phyloP scores from a whole-genome alignment of 2,888 invertebrate species.

The Teleiodes luculella region DNA sequence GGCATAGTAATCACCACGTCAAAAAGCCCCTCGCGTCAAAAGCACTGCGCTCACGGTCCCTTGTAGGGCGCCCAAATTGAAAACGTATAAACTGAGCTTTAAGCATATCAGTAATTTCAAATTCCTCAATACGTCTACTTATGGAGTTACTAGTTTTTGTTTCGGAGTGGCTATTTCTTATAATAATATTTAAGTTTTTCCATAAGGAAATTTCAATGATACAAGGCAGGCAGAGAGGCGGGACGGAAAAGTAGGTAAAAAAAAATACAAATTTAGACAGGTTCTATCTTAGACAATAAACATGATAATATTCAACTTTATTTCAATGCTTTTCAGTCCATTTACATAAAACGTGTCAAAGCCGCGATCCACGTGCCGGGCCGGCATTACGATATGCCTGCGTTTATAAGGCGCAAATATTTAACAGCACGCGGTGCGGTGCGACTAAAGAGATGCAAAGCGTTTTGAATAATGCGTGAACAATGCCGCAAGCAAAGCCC shows the following conservation, averaged over 20 bases:
- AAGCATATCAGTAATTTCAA: too few relatives aligned
- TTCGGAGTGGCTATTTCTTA: neutral
- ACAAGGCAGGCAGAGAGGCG: too few relatives aligned
- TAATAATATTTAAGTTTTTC: too few relatives aligned
- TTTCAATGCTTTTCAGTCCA: too few relatives aligned
- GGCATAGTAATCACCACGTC: slow-evolving; percentile 65
- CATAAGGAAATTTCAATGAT: too few relatives aligned
- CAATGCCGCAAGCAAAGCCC: slow-evolving; percentile 33
- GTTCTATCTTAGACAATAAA: too few relatives aligned
- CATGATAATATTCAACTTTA: too few relatives aligned
- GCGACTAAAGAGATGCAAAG: neutral
- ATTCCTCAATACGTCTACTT: too few relatives aligned
- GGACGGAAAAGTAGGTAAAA: too few relatives aligned
- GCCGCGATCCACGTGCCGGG: too few relatives aligned
- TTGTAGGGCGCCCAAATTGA: slow-evolving; percentile 52
- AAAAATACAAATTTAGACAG: too few relatives aligned
- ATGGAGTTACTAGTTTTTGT: too few relatives aligned
- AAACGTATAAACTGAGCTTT: slow-evolving; percentile 41
- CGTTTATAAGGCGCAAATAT: slow-evolving; percentile 11
- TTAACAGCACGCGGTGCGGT: slow-evolving; percentile 16
- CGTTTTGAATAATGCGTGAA: slow-evolving; percentile 31
- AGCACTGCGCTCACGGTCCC: slow-evolving; percentile 45
- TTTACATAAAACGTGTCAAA: neutral
- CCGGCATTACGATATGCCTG: neutral
- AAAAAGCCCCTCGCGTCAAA: slow-evolving; percentile 40